These are phyloP conservation scores for Lycaon pictus DNA, from an alignment of 2,113 vertebrate genomes.

Conservation along the genomic window DNA sequence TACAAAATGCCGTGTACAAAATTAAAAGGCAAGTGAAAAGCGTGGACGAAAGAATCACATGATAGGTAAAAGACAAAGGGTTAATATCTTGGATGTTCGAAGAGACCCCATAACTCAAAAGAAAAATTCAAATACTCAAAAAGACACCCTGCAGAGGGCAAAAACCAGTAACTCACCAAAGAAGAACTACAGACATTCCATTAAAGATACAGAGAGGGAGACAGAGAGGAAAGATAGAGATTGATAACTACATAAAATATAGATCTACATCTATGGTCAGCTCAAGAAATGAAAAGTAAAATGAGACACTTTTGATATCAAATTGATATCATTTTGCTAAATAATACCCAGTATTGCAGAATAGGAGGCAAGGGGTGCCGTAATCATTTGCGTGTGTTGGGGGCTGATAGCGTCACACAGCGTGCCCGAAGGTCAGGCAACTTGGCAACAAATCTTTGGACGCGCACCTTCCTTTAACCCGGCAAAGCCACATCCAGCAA, in stretches of 20 bases:
- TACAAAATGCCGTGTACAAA: slow-evolving; percentile 51
- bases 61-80: neutral
- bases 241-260: neutral
- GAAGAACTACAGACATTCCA: neutral
- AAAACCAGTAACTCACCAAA: neutral
- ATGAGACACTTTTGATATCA: neutral
- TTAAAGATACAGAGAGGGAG: neutral
- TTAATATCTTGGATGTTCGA: slow-evolving; percentile 23
- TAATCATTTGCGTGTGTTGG: neutral
- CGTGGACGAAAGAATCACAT: slow-evolving; percentile 36
- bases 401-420: neutral
- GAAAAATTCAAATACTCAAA: neutral
- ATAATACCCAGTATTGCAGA: neutral
- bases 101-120: neutral
- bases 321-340: neutral
- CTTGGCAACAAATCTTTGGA: slow-evolving; percentile 45
- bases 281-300: slow-evolving; percentile 15
- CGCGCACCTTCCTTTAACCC: slow-evolving; percentile 2
- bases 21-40: slow-evolving; percentile 49
- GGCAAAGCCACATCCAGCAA: slow-evolving; percentile 42
- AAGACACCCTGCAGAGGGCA: neutral
- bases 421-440: slow-evolving; percentile 4
- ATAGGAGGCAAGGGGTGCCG: neutral
- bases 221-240: neutral
- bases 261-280: neutral